Base-by-base conservation (phyloP, 1,140 invertebrate genomes). In the Drosophila pandora region DNA sequence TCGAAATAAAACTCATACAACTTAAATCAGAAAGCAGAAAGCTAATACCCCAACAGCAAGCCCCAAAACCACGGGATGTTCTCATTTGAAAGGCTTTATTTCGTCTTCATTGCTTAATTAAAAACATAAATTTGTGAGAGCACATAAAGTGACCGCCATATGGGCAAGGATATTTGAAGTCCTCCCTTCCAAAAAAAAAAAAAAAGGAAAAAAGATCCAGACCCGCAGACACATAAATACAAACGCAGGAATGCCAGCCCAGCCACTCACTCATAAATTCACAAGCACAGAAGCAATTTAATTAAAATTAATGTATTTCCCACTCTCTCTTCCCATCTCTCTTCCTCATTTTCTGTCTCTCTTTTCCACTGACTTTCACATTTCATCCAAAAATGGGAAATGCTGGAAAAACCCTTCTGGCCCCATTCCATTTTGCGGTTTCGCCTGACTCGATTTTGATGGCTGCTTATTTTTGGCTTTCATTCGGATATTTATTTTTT, bases 301-400 rank as follows among this genome's bases (percentile, higher is more conserved):
- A 89, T 88, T 89, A 88, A 88, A 88, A 88, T 88, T 88, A 88
- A 88, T 88, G 76, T 88, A 83, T 88, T 88, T 79, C 52, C 67
- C 54, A 48, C 65, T 64, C 58, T 54, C 37, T 49, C 49, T 34
- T 17, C 23, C 54, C 23, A 32, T 53, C 34, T 12, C 43, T 69
- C 58, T 37, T 4, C 3, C 34, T 37, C 9, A 12, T 4, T 37
- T 21, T 43, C 41, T 43, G 41, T 21, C 17, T 43, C 6, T 17
- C 39, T 21, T 4, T 28, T 4, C 6, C 7, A 25, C 25, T 21
- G 41, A 13, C 55, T 56, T 22, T 23, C 61, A 37, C 34, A 37
- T 37, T 37, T 37, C 34, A 37, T 25, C 48, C 17, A 17, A 53
- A 53, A 53, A 48, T 52, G 28, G 32, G 25, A 59, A 71, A 68